Base-by-base conservation (phyloP, 2,888 invertebrate genomes). In the Hymenopus coronatus region DNA sequence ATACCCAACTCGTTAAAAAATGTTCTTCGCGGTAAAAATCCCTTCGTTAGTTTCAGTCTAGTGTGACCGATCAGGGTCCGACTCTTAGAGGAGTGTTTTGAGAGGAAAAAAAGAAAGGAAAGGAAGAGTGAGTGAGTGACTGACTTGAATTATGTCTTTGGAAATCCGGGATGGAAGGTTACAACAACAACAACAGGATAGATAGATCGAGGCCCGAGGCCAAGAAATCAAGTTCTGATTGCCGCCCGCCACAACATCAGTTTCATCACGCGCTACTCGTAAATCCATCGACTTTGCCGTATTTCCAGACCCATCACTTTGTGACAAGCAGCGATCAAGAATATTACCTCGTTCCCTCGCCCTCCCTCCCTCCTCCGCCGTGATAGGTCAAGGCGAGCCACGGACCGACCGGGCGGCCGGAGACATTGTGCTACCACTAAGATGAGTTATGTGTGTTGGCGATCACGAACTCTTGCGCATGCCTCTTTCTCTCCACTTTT, bases 381-480 rank as follows among this genome's bases (percentile, higher is more conserved):
- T 88, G 89, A 89, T 89, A 89, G 88, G 90, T 88, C 90, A 90
- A 90, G 90, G 90, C 81, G 25, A 88, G 54, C 88, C 84, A 84
- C 84, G 84, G 27, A 46, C 70, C 33, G 88, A 88, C 88, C 54
- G 54, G 54, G 54, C 54, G 54, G 54, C 54, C 54, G 54, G 54
- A 70, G 54, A 70, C 54, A 70, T 70, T 70, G 54, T 70, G 54
- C 54, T 70, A 70, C 54, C 54, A 70, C 54, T 20, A 70, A 28
- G 85, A 85, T 85, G 85, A 85, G 46, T 85, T 85, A 85, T 85
- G 85, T 46, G 40, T 85, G 40, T 85, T 46, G 25, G n/a, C n/a
- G 85, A 85, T 85, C 85, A 85, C 85, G 85, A 85, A 46, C 25
- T 84, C 83, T 87, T 84, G 28, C 14, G 87, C 28, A 83, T 87